Evolutionary conservation across 2,888 invertebrate genomes (phyloP).

Genomic region (Sipha maydis): DNA sequence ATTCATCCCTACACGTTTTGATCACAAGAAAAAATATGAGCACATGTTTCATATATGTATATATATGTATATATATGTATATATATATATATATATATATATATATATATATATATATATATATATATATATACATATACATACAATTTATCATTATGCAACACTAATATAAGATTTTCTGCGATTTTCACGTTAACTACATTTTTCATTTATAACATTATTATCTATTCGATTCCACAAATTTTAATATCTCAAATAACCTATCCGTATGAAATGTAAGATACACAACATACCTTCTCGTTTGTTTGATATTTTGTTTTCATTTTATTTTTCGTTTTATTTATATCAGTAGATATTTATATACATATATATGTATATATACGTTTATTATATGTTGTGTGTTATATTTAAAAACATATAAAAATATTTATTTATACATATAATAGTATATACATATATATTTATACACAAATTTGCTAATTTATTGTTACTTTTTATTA

Average conservation of each 20-base stretch:
- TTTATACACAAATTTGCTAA: conserved; percentile 16
- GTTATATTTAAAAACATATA: background rate
- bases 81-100: conserved; percentile 16
- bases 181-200: conserved; percentile 7
- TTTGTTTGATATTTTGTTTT: conserved; percentile 22
- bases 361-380: background rate
- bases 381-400: conserved; percentile 24
- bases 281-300: conserved; percentile 10
- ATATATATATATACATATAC: conserved; percentile 23
- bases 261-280: background rate
- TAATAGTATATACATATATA: background rate
- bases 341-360: conserved; percentile 13
- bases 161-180: conserved; percentile 35
- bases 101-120: conserved; percentile 16
- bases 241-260: background rate
- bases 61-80: conserved; percentile 14
- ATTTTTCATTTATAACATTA: background rate
- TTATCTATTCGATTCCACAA: background rate
- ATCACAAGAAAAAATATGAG: conserved; percentile 16
- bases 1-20: conserved; percentile 40
- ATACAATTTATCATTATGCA: conserved; percentile 26
- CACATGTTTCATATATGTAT: conserved; percentile 6
- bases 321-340: conserved; percentile 1
- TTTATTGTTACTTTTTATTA: conserved; percentile 28
- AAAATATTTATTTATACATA: background rate